These are phyloP conservation scores for Nomada ferruginata DNA, from an alignment of 2,888 invertebrate genomes.

Conservation along the genomic window DNA sequence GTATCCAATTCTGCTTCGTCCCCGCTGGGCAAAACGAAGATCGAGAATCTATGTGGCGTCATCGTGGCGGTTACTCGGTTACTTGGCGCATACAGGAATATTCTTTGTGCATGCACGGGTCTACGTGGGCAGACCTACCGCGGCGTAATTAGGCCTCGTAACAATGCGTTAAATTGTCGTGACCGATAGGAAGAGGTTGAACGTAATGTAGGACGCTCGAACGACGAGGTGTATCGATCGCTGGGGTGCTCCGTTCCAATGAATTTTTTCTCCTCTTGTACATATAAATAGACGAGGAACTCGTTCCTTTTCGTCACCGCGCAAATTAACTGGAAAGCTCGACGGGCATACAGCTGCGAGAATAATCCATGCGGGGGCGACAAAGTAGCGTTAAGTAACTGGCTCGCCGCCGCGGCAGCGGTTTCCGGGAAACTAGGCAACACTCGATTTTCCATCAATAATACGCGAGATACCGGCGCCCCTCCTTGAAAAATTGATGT, in stretches of 20 bases:
- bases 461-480: neutral
- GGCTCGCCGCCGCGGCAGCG: neutral
- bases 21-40: constrained; percentile 38
- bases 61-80: neutral
- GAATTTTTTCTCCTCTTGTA: too few relatives aligned
- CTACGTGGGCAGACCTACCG: neutral
- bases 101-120: too few relatives aligned
- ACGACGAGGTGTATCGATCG: constrained; percentile 4
- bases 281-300: neutral
- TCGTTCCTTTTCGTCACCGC: neutral
- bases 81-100: neutral
- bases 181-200: too few relatives aligned
- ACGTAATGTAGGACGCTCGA: neutral
- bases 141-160: constrained; percentile 10
- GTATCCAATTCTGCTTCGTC: constrained; percentile 29
- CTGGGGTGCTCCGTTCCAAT: neutral
- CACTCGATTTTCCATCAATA: neutral
- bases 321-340: neutral
- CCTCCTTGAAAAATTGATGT: constrained; percentile 10
- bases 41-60: constrained; percentile 31
- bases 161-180: constrained; percentile 19
- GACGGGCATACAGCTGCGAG: too few relatives aligned
- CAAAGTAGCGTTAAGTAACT: too few relatives aligned
- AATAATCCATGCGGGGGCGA: too few relatives aligned
- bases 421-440: neutral